Evolutionary conservation across 2,113 vertebrate genomes (phyloP), one percentile per base, ranked within the genome.

Genomic region (Dryoscopus gambensis): DNA sequence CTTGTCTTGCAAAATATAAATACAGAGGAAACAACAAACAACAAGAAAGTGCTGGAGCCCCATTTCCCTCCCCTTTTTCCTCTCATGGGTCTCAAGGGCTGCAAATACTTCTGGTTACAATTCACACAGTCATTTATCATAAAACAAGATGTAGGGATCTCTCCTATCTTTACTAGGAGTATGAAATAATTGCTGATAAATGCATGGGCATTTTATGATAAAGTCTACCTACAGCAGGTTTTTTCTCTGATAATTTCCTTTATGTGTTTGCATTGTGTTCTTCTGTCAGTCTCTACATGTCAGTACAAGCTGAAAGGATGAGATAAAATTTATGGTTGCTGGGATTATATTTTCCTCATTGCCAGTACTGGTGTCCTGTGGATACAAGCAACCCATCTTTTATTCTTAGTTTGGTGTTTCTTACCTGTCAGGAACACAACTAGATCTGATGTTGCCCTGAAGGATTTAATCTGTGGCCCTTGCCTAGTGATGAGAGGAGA

Each of bases 401-500:
- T 82, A 65, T 79, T 30, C 24, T 90, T 89, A 44, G 89, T 71
- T 62, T 95, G 84, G 90, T 59, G 47, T 92, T 6, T 92, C 55
- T 94, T 70, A 87, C 84, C 85, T 96, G 90, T 95, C 89, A 96
- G 70, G 40, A 64, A 10, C 55, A 78, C 65, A 93, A 76, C 17
- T 93, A 76, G 46, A 67, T 94, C 65, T 96, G 64, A 73, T 87
- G 42, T 52, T 93, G 18, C 70, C 28, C 73, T 53, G 70, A 82
- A 92, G 53, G 65, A 49, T 75, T 73, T 85, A 37, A 69, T 64
- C 74, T 35, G 18, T 49, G 47, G 17, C 23, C 11, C 10, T 89
- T 84, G 47, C n/a, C 31, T 68, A 28, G 42, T 33, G 37, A 7
- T 78, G 19, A 71, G n/a, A 65, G 37, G 40, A 83, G 39, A 59